These are phyloP conservation scores for Chloropsis cyanopogon DNA, from an alignment of 2,113 vertebrate genomes.

Conservation along the genomic window DNA sequence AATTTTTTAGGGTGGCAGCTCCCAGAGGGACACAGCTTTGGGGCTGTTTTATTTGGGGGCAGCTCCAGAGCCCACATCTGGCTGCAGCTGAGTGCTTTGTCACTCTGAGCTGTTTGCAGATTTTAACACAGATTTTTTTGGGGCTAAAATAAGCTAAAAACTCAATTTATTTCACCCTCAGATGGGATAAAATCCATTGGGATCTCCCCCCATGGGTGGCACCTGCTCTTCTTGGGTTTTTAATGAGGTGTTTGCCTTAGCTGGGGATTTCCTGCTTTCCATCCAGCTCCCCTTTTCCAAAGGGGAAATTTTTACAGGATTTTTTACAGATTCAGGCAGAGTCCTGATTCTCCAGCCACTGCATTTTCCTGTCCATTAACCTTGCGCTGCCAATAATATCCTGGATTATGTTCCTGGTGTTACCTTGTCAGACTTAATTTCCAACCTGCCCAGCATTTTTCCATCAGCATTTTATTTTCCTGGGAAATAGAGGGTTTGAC, in stretches of 20 bases:
- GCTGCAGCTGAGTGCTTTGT: not conserved
- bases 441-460: not conserved
- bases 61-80: not conserved
- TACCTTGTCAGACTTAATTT: constrained; percentile 19
- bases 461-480: constrained; percentile 21
- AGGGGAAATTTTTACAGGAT: too few species aligned
- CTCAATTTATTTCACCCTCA: not conserved
- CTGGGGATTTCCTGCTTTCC: not conserved
- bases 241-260: not conserved
- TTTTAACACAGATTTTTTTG: not conserved
- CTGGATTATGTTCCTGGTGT: not conserved
- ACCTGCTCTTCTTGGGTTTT: not conserved
- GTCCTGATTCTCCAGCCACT: not conserved
- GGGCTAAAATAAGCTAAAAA: not conserved
- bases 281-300: not conserved
- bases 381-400: not conserved
- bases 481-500: not conserved
- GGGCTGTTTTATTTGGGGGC: not conserved
- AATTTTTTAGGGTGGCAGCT: accelerated
- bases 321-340: not conserved
- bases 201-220: not conserved
- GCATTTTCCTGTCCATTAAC: constrained; percentile 12
- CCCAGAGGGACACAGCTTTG: accelerated
- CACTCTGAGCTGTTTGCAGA: not conserved
- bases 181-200: not conserved